phyloP scores from a whole-genome alignment of 1,140 invertebrate species.

The Neoseiulus cucumeris region DNA sequence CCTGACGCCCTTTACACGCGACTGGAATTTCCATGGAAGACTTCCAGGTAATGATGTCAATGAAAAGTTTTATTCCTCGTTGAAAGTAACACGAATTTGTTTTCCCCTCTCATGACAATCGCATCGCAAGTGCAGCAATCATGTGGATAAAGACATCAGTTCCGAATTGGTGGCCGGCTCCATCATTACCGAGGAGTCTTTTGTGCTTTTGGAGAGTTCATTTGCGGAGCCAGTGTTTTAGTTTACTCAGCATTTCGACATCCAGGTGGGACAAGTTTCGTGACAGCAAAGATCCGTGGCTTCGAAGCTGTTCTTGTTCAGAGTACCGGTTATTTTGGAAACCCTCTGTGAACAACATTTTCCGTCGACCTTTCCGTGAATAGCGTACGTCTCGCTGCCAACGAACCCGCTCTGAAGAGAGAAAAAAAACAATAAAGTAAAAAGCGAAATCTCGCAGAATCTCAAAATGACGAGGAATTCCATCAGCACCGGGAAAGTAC shows the following conservation, averaged over 20 bases:
- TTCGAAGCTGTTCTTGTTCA: background rate
- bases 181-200: too few relatives aligned
- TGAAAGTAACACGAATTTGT: too few relatives aligned
- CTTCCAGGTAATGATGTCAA: too few relatives aligned
- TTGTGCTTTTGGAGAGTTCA: too few relatives aligned
- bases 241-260: background rate
- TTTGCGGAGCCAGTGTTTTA: too few relatives aligned
- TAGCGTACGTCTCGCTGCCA: background rate
- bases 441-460: background rate
- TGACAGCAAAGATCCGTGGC: background rate
- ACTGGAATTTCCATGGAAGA: too few relatives aligned
- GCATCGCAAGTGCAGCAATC: too few relatives aligned
- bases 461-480: background rate
- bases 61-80: too few relatives aligned
- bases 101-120: too few relatives aligned
- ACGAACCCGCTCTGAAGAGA: background rate
- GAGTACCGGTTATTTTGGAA: background rate
- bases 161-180: too few relatives aligned
- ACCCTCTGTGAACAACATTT: background rate
- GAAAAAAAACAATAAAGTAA: background rate
- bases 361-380: background rate
- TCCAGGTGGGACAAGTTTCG: background rate
- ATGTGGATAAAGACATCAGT: too few relatives aligned
- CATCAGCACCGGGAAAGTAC: background rate
- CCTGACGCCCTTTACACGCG: too few relatives aligned